Percentiles rank a stretch among this genome's conserved stretches.
Evolutionary conservation across 2,113 vertebrate genomes (phyloP).

Genomic region (Hemichromis elongatus): DNA sequence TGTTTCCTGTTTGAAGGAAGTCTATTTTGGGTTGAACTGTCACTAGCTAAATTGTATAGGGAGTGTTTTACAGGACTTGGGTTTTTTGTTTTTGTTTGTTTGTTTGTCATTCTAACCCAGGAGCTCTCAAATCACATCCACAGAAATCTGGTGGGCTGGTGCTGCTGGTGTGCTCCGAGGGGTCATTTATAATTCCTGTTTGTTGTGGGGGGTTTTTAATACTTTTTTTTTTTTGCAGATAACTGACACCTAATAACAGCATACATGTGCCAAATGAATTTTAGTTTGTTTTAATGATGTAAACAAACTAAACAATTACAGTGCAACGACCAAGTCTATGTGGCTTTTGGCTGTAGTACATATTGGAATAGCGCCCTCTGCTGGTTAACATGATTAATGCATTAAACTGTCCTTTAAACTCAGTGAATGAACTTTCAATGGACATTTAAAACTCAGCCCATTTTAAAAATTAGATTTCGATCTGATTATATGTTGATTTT

Average conservation of each 20-base stretch:
- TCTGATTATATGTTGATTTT: neutral
- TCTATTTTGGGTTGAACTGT: neutral
- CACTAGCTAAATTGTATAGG: neutral
- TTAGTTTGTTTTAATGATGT: neutral
- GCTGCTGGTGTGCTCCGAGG: neutral
- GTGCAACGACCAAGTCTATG: neutral
- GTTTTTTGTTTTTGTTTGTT: neutral
- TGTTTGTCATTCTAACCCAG: neutral
- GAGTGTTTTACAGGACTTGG: neutral
- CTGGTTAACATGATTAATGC: neutral
- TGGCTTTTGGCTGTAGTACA: neutral
- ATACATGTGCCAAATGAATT: neutral
- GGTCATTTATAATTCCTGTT: neutral
- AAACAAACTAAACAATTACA: neutral
- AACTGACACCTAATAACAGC: neutral
- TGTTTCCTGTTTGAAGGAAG: neutral
- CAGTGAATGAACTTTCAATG: neutral
- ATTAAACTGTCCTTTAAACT: neutral
- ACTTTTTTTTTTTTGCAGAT: neutral
- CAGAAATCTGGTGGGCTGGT: neutral
- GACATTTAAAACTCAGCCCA: fast-evolving
- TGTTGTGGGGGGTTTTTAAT: neutral
- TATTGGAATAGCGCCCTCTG: neutral
- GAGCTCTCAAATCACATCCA: neutral
- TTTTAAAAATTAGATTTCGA: neutral